A percentile compares a stretch with the other conserved stretches of the same genome.
phyloP scores from a whole-genome alignment of 2,797 vertebrate species.

The Ctenosaura bakeri region DNA sequence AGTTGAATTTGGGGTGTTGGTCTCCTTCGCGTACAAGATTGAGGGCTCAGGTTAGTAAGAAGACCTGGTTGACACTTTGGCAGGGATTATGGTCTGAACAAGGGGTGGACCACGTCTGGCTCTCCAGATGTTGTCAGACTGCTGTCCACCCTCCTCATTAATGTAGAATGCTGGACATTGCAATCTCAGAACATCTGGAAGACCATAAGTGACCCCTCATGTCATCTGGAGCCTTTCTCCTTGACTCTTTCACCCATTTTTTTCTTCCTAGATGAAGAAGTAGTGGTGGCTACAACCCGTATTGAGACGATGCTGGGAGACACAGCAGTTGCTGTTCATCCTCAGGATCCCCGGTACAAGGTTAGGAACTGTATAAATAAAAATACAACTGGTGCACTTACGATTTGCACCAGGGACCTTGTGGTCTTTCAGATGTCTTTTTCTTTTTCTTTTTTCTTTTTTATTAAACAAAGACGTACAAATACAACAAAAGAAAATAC shows the following conservation, averaged over 20 bases:
- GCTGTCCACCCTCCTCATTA: too few relatives aligned
- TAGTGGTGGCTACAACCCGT: conserved; percentile 92
- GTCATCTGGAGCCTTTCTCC: neutral
- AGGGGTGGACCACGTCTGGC: neutral
- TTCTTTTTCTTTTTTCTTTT: too few relatives aligned
- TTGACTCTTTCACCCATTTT: neutral
- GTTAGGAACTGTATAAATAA: conserved; percentile 51
- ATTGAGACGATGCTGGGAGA: conserved; percentile 96
- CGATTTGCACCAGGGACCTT: neutral
- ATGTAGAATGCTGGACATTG: too few relatives aligned
- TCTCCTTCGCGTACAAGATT: conserved; percentile 92
- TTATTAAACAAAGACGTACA: too few relatives aligned
- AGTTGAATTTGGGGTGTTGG: conserved; percentile 92
- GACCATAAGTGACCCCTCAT: neutral
- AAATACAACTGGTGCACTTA: too few relatives aligned
- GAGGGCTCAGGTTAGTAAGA: conserved; percentile 85
- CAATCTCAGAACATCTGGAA: neutral
- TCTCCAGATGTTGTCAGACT: neutral
- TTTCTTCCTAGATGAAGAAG: conserved; percentile 84
- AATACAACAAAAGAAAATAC: too few relatives aligned
- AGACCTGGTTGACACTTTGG: neutral
- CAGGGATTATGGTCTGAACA: neutral
- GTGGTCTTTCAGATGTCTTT: neutral
- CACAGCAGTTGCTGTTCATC: conserved; percentile 90
- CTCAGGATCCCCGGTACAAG: conserved; percentile 88